Base-by-base conservation (phyloP, 2,888 invertebrate species). In the Lamproptera curius region DNA sequence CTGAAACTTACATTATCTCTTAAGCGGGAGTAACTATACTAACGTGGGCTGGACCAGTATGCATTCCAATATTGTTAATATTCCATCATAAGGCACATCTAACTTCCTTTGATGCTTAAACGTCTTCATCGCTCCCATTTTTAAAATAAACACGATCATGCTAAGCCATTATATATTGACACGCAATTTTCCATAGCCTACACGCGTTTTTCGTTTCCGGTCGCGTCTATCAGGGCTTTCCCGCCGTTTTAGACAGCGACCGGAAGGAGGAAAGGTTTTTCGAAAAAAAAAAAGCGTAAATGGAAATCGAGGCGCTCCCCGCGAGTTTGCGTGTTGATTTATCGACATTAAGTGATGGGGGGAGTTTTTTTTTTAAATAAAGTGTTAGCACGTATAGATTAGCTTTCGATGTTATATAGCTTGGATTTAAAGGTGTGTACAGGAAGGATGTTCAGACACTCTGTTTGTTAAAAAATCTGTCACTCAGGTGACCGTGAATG, bases 191-290 rank as follows among this genome's bases (percentile, higher is more conserved):
- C 55, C 56, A 52, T 46, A 47, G 47, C 45, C 36, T 48, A 53
- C 54, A 57, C 49, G 20, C 53, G 45, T 50, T 44, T 44, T 53
- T 49, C 56, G 51, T 63, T 71, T 65, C 70, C 70, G 42, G 65
- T 61, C 54, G 65, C 73, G 83, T 83, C 84, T 79, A 81, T 83
- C 81, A 78, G 57, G 59, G 48, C 58, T 58, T 69, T 64, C 67
- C 70, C 72, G 63, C 77, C 70, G 76, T 81, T 76, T 65, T 65
- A 76, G 83, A 83, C 83, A 79, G 61, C 55, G 56, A 45, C 65
- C 55, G 62, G 65, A 69, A 62, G 60, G 54, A 58, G 61, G 59
- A 53, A 71, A 62, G 11, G 16, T 41, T 41, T 41, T 67, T 68
- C 65, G 57, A 53, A 62, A 61, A 65, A 61, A 53, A 50, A 37